Evolutionary conservation across 2,888 invertebrate genomes (phyloP).

Genomic region (Xanthia togata): DNA sequence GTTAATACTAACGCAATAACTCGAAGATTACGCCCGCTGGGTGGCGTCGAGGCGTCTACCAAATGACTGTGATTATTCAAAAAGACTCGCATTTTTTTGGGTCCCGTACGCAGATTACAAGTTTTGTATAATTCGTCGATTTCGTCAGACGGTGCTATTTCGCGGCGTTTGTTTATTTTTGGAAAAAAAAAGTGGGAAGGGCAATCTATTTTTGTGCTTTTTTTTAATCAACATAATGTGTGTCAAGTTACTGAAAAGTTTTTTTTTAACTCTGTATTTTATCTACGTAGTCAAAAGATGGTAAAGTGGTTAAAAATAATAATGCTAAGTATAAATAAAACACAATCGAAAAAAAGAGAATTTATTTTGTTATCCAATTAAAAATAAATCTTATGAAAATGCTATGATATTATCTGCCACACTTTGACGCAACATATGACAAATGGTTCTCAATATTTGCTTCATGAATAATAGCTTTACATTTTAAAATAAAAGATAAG

Average conservation of each 20-base stretch:
- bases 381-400: not conserved
- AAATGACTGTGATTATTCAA: constrained; percentile 78
- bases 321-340: not conserved
- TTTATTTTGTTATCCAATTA: not conserved
- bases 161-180: constrained; percentile 33
- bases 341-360: no score
- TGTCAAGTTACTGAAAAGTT: not conserved
- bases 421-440: constrained; percentile 19
- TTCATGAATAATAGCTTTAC: constrained; percentile 7
- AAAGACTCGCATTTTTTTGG: constrained; percentile 68
- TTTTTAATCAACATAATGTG: not conserved
- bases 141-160: constrained; percentile 44
- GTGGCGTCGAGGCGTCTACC: constrained; percentile 68
- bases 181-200: constrained; percentile 3
- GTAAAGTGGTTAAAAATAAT: not conserved
- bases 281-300: not conserved
- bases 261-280: not conserved
- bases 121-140: constrained; percentile 67
- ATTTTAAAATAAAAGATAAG: constrained; percentile 11
- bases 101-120: constrained; percentile 63
- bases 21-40: constrained; percentile 77
- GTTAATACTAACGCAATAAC: constrained; percentile 79
- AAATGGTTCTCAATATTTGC: constrained; percentile 26
- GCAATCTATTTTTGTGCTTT: not conserved
- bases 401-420: not conserved